Evolutionary conservation across 2,888 invertebrate species (phyloP).

Genomic region (Volucella inanis): DNA sequence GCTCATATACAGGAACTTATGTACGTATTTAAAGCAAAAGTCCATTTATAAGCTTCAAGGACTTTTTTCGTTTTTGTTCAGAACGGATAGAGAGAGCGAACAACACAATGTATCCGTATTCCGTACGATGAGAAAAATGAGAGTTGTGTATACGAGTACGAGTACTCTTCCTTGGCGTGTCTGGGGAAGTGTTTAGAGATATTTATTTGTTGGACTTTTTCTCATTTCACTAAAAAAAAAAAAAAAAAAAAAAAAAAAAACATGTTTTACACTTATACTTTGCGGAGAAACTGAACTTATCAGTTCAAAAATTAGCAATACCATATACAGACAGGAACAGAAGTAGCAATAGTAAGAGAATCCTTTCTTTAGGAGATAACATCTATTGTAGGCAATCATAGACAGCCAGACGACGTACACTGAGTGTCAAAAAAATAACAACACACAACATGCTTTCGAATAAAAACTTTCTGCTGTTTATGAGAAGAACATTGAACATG

Average conservation of each 20-base stretch:
- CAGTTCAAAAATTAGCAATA: no score
- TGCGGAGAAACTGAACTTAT: constrained; percentile 1
- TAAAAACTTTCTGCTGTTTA: no score
- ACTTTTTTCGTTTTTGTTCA: neutral
- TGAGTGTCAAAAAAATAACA: constrained; percentile 15
- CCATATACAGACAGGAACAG: neutral
- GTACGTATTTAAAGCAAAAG: constrained; percentile 38
- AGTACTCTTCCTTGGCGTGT: neutral
- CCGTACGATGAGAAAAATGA: neutral
- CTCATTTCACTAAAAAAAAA: neutral
- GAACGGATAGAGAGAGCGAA: neutral
- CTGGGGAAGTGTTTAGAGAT: constrained; percentile 11
- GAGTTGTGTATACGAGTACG: constrained; percentile 6
- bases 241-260: no score
- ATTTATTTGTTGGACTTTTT: neutral
- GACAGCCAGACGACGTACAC: constrained; percentile 10
- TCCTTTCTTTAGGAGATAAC: neutral
- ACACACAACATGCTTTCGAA: neutral
- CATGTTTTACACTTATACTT: constrained; percentile 23
- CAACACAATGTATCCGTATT: no score
- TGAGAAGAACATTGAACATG: no score
- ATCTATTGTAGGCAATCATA: neutral
- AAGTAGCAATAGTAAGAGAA: constrained; percentile 17
- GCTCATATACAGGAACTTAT: constrained; percentile 2
- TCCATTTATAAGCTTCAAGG: constrained; percentile 66